Evolutionary conservation across 2,113 vertebrate genomes (phyloP).

Genomic region (Mobula birostris): DNA sequence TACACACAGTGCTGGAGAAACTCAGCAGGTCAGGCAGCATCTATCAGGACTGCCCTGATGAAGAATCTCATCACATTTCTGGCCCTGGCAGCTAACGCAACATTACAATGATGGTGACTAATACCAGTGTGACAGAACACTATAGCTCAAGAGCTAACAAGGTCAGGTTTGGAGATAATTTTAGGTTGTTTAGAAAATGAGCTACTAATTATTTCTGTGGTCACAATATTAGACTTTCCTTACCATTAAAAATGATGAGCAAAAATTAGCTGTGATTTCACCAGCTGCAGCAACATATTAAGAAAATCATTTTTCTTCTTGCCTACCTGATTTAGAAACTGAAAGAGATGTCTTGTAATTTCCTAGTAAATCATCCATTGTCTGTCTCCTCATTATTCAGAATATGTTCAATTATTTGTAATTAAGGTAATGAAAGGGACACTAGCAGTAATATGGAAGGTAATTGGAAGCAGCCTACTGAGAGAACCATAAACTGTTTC

Average conservation of each 20-base stretch:
- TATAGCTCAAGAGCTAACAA: constrained; percentile 38
- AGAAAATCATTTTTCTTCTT: constrained; percentile 73
- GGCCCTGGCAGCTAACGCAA: neutral
- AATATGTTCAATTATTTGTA: constrained; percentile 80
- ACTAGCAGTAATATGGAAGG: constrained; percentile 65
- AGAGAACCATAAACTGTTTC: constrained; percentile 63
- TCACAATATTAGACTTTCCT: constrained; percentile 63
- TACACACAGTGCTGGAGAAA: too few relatives aligned
- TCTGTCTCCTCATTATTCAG: constrained; percentile 74
- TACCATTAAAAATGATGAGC: constrained; percentile 57
- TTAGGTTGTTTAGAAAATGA: constrained; percentile 45
- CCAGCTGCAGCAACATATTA: constrained; percentile 62
- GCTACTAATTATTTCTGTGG: constrained; percentile 45
- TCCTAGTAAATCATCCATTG: constrained; percentile 65
- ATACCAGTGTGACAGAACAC: neutral
- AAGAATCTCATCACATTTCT: neutral
- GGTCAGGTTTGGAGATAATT: constrained; percentile 41
- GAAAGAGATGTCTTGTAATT: constrained; percentile 74
- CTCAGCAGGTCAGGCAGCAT: too few relatives aligned
- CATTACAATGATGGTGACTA: neutral
- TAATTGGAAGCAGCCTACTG: constrained; percentile 62
- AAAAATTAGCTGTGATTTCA: constrained; percentile 71
- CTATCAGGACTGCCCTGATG: too few relatives aligned
- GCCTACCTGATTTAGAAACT: constrained; percentile 77
- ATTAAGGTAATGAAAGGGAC: constrained; percentile 77